Base-by-base conservation (phyloP, 2,888 invertebrate genomes). In the Sphaeridia pumilis region DNA sequence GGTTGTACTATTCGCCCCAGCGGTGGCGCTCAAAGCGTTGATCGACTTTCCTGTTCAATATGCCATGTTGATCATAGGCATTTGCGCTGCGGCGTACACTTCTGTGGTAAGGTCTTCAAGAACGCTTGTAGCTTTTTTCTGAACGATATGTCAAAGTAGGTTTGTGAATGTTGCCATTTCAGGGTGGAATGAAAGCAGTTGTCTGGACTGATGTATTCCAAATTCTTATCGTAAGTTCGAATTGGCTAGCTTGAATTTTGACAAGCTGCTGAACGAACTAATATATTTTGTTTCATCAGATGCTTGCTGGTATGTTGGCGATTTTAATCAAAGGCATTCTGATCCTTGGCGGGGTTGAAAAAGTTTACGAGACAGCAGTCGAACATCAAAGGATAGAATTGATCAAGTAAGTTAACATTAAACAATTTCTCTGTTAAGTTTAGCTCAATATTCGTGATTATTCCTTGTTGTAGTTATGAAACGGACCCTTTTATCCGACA, bases 151-250 rank as follows among this genome's bases (percentile, higher is more conserved):
- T 21, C 22, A n/a, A 28, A 22, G 47, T 26, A 14, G 7, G 12
- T 28, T 28, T 17, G 20, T 28, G 7, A 17, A 10, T 36, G 14
- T 47, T n/a, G 31, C 21, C 25, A 38, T 45, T 52, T n/a, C 68
- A 84, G 83, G 85, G 85, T 57, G 85, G 85, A 52, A 71, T 86
- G 42, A 81, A 83, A 68, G 84, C 84, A 4, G 86, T 85, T 44
- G 83, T 86, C 62, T 77, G 80, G 67, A 87, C 88, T 22, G 90
- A 92, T 68, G 87, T 88, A n/a, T 84, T 89, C 65, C 90, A 90
- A 73, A 87, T 87, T 2, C 66, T 87, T 25, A 82, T 88, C 5
- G 89, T 92, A 81, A 81, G 20, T 3, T 25, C 12, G 14, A 25
- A 22, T 44, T 7, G 14, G 22, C 14, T 44, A 20, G 21, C 12